Evolutionary conservation across 2,797 vertebrate genomes (phyloP), one percentile per base, ranked within the genome.

Genomic region (Chaunax sp.): DNA sequence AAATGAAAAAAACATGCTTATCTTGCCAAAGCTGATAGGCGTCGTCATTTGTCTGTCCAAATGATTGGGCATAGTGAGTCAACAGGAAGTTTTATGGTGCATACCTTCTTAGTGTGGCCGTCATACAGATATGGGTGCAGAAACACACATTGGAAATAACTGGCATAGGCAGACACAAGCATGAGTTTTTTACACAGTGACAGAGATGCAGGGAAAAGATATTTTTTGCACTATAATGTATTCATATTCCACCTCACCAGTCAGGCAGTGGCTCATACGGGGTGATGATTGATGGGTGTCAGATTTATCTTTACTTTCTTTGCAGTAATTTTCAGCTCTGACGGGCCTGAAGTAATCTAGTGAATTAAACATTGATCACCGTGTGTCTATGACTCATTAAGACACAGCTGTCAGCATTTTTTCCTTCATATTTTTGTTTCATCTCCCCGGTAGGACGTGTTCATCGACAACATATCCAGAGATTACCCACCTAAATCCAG

Each of bases 1-100:
- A 79, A 84, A 86, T 61, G 40, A 82, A 87, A n/a, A 5, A 30
- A 85, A 80, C 79, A 52, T 37, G 49, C 72, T 83, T 86, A 87
- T 89, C 81, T 82, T 49, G 68, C 64, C 25, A 46, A 80, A 65
- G 57, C 60, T 52, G 54, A 63, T 50, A 44, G 76, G 69, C 44
- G 4, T 50, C 65, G 63, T 51, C 47, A 25, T 20, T 35, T 16
- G 44, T 53, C 74, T 77, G 69, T 73, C 30, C 55, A n/a, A 55
- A 80, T 84, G 63, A 76, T 70, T n/a, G 56, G 52, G 35, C n/a
- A 37, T 64, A 44, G 50, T 8, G 14, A 53, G 59, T 75, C 67
- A 59, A 68, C 52, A 46, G 46, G 54, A 40, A 45, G 47, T n/a
- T 64, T n/a, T n/a, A n/a, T n/a, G n/a, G n/a, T n/a, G n/a, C n/a